Evolutionary conservation across 2,888 invertebrate species (phyloP).

Genomic region (Agrochola macilenta): DNA sequence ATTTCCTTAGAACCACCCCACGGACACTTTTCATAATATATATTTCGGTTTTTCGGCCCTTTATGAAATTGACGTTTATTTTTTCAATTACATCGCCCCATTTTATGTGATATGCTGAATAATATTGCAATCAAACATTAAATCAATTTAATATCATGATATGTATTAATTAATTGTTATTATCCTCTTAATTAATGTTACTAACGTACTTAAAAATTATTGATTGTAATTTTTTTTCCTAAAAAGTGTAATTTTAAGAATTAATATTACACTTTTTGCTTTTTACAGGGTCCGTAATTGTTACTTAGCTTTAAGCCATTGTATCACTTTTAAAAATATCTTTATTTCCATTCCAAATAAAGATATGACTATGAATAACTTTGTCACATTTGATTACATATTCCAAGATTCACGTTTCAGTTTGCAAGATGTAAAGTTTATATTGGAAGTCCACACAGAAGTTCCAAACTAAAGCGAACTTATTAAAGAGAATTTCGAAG

Average conservation of each 20-base stretch:
- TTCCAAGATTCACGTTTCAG: constrained; percentile 9
- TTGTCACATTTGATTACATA: constrained; percentile 15
- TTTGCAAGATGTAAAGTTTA: constrained; percentile 18
- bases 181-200: no score
- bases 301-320: no score
- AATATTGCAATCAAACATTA: neutral
- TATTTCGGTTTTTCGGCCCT: constrained; percentile 40
- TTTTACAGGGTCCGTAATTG: no score
- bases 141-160: neutral
- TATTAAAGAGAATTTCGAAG: constrained; percentile 27
- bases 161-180: neutral
- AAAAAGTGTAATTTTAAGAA: no score
- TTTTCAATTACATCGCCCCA: constrained; percentile 31
- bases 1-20: constrained; percentile 68
- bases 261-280: no score
- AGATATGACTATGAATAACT: neutral
- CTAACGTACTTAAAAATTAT: no score
- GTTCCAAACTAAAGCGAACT: constrained; percentile 16
- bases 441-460: constrained; percentile 22
- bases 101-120: neutral
- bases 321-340: no score
- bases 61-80: constrained; percentile 22
- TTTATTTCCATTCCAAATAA: no score
- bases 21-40: constrained; percentile 54
- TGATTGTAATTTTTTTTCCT: no score